Evolutionary conservation across 2,888 invertebrate genomes (phyloP), one percentile per base, ranked within the genome.

Genomic region (Caenorhabditis becei): DNA sequence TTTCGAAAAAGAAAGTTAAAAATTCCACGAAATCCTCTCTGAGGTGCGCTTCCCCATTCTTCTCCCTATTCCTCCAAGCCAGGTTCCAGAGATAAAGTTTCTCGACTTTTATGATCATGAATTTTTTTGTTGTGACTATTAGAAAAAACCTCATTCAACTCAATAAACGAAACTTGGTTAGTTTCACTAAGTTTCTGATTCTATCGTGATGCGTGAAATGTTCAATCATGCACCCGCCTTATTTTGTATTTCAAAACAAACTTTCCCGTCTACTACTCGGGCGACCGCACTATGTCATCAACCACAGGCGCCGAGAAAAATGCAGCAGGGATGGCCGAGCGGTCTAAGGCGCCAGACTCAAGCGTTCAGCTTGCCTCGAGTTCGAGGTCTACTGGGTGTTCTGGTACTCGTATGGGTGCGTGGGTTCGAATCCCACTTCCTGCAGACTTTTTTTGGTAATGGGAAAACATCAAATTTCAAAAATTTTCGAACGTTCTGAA

Each of bases 331-430:
- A 86, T 89, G 91, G 91, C 91, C 91, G 91, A 91, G 91, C 86
- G 91, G 91, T 91, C 91, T 91, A 91, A 91, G 91, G 91, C 91
- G 91, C 91, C 91, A 91, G 91, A 91, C 91, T 91, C 91, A 91
- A 91, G 91, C 85, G 83, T 51, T 18, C 8, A 7, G 56, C 58
- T 67, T 67, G 44, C 49, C 59, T 69, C 59, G 49, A 49, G 32
- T 58, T 67, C 26, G 53, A 54, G 53, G 24, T 54, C 35, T 26
- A 20, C 47, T 62, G 44, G 44, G 23, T 23, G 41, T 51, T 26
- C 24, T 51, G 47, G 35, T 51, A 51, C 35, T 53, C 53, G 75
- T 78, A 86, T 86, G 86, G 75, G 82, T 80, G 86, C 86, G 86
- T 86, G 85, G 86, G 85, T 86, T 86, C 85, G 81, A 86, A 86